These are phyloP conservation scores for Heteronetta atricapilla DNA, from an alignment of 2,113 vertebrate genomes.

Conservation along the genomic window DNA sequence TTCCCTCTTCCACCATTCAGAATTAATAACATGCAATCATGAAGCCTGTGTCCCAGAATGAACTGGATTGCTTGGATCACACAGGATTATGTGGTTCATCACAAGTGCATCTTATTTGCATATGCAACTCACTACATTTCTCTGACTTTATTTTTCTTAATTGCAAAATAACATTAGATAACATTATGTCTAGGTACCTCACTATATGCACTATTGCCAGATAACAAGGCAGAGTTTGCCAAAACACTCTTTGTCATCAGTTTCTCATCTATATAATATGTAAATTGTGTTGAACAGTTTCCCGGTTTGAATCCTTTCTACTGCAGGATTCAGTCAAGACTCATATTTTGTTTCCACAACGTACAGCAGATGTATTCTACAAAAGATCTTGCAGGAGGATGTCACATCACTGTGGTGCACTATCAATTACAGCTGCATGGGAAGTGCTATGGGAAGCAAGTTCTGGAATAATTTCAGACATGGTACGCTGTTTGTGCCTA, in stretches of 20 bases:
- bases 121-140: constrained; percentile 37
- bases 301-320: constrained; percentile 68
- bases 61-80: constrained; percentile 39
- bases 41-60: constrained; percentile 45
- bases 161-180: constrained; percentile 70
- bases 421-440: constrained; percentile 49
- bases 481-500: constrained; percentile 4
- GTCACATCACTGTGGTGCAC: neutral
- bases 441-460: constrained; percentile 36
- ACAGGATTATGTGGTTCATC: neutral
- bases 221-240: constrained; percentile 69
- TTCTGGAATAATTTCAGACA: constrained; percentile 42
- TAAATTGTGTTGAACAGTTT: constrained; percentile 66
- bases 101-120: constrained; percentile 58
- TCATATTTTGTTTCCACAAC: constrained; percentile 61
- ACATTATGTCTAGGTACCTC: constrained; percentile 67
- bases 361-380: constrained; percentile 67
- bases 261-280: constrained; percentile 77
- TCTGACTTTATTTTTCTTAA: constrained; percentile 57
- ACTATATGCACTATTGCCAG: constrained; percentile 54
- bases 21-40: constrained; percentile 9
- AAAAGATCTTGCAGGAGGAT: constrained; percentile 65
- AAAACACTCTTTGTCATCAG: constrained; percentile 73
- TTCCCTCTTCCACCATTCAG: constrained; percentile 31
- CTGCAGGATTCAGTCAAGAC: constrained; percentile 65